A percentile compares a stretch with the other conserved stretches of the same genome.
Evolutionary conservation across 1,140 invertebrate species (phyloP).

Genomic region (Rhopalosiphum padi): DNA sequence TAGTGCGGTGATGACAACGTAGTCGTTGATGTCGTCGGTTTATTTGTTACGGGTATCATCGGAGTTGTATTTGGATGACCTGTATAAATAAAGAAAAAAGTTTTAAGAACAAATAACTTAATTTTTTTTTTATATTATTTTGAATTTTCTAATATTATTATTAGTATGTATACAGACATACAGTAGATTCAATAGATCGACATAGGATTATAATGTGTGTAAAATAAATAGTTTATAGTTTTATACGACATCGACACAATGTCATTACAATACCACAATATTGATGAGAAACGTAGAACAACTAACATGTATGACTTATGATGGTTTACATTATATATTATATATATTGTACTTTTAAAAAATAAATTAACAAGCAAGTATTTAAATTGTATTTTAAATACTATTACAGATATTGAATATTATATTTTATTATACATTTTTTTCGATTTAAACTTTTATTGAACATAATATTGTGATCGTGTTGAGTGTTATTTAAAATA

Average conservation of each 20-base stretch:
- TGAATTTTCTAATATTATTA: neutral
- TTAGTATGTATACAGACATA: neutral
- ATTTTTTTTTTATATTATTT: neutral
- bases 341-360: too few species aligned
- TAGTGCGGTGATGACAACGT: conserved; percentile 18
- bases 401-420: too few species aligned
- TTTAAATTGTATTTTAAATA: too few species aligned
- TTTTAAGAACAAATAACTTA: neutral
- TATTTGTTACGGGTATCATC: conserved; percentile 2
- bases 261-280: neutral
- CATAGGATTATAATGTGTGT: neutral
- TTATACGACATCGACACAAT: too few species aligned
- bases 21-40: conserved; percentile 25
- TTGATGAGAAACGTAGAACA: too few species aligned
- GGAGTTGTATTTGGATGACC: neutral
- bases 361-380: too few species aligned
- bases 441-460: too few species aligned
- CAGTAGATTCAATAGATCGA: neutral
- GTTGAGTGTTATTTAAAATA: neutral
- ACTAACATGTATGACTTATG: too few species aligned
- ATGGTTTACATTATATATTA: too few species aligned
- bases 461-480: neutral
- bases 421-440: too few species aligned
- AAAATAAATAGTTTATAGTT: too few species aligned
- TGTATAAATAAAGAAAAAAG: neutral